Conservation (phyloP, 2,888 invertebrate genomes). For the Rhaphigaster nebulosa region DNA sequence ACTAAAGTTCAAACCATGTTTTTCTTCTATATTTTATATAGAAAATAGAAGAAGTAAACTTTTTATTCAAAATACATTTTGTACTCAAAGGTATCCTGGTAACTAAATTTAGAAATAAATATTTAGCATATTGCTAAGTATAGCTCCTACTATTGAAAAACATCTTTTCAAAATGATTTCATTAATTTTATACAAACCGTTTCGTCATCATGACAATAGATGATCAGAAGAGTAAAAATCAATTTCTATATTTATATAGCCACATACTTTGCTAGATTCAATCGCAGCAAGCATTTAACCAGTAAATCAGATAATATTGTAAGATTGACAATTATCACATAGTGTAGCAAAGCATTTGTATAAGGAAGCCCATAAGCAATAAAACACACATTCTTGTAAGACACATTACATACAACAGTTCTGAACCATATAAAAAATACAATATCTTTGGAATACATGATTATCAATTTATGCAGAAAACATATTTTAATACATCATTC, state of each 20-base stretch:
- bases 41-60: background rate
- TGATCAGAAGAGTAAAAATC: background rate
- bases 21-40: background rate
- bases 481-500: background rate
- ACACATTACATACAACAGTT: background rate
- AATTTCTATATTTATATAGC: background rate
- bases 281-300: background rate
- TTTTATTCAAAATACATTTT: conserved; percentile 27
- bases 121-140: background rate
- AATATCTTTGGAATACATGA: background rate
- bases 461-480: background rate
- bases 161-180: background rate
- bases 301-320: background rate
- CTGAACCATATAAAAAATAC: background rate
- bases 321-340: background rate
- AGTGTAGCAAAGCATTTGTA: background rate
- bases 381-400: background rate
- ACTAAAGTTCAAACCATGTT: background rate
- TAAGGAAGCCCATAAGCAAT: background rate
- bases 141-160: background rate
- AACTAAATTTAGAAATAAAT: conserved; percentile 16
- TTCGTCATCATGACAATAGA: background rate
- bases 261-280: background rate
- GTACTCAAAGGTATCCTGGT: conserved; percentile 51
- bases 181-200: background rate